Conservation (phyloP, 1,140 invertebrate species). For the Pectinophora gossypiella region DNA sequence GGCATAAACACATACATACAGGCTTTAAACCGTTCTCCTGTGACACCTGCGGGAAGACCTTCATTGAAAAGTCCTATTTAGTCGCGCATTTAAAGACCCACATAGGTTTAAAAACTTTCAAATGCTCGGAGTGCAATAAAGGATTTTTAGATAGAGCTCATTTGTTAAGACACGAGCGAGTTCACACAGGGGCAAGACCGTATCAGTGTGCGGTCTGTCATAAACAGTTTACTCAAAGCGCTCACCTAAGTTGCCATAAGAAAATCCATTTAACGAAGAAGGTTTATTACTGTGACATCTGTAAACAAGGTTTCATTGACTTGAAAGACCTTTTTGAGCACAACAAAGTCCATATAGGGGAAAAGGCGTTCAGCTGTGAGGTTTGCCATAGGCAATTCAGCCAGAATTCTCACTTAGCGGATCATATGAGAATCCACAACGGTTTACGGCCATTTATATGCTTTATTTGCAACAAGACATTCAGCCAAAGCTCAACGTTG, state of each 20-base stretch:
- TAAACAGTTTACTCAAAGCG: conserved; percentile 84
- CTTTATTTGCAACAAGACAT: conserved; percentile 90
- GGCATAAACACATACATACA: conserved; percentile 1
- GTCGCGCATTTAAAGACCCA: conserved; percentile 35
- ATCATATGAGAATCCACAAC: conserved; percentile 87
- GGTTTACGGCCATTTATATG: conserved; percentile 92
- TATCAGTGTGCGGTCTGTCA: conserved; percentile 82
- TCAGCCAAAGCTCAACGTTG: conserved; percentile 81
- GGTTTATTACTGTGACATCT: neutral
- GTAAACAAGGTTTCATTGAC: conserved; percentile 69
- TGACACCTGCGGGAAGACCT: neutral
- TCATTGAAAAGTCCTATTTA: neutral
- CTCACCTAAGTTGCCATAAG: neutral
- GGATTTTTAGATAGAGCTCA: conserved; percentile 53
- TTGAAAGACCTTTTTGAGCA: conserved; percentile 87
- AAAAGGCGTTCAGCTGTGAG: conserved; percentile 87
- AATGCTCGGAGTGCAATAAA: conserved; percentile 45
- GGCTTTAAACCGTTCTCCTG: neutral
- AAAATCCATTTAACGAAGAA: conserved; percentile 1
- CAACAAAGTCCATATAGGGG: conserved; percentile 81
- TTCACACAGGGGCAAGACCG: conserved; percentile 65
- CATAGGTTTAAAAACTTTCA: conserved; percentile 40
- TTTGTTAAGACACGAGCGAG: conserved; percentile 57
- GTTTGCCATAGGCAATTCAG: conserved; percentile 89
- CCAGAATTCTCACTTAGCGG: conserved; percentile 84